Evolutionary conservation across 1,140 invertebrate genomes (phyloP).

Genomic region (Ridgeia piscesae): DNA sequence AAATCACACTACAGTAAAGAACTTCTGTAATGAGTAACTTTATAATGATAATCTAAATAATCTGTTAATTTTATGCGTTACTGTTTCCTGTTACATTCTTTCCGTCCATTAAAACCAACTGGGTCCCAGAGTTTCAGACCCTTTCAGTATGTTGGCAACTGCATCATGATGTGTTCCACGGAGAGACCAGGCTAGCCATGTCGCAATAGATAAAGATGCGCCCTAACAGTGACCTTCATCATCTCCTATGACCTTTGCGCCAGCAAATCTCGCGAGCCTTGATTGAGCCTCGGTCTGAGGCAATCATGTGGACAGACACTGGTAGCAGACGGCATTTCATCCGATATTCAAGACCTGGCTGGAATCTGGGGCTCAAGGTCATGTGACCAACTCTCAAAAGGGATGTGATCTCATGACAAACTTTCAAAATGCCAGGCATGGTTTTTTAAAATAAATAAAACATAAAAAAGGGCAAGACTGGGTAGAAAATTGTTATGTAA

Average conservation of each 20-base stretch:
- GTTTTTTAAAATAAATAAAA: not conserved
- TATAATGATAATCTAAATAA: too few relatives aligned
- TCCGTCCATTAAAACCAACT: too few relatives aligned
- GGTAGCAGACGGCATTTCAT: not conserved
- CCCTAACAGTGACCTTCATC: not conserved
- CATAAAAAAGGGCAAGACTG: not conserved
- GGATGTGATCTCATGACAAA: not conserved
- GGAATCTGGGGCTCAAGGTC: not conserved
- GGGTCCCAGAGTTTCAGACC: too few relatives aligned
- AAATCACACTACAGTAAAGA: too few relatives aligned
- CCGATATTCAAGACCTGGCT: not conserved
- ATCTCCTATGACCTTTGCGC: not conserved
- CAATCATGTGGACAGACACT: not conserved
- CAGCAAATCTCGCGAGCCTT: not conserved
- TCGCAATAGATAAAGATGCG: not conserved
- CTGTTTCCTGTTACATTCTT: too few relatives aligned
- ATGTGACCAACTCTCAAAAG: not conserved
- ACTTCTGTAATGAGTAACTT: too few relatives aligned
- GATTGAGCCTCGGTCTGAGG: not conserved
- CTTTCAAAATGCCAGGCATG: not conserved
- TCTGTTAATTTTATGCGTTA: too few relatives aligned
- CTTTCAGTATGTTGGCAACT: not conserved
- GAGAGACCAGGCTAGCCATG: not conserved
- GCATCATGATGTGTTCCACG: not conserved
- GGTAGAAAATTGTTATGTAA: not conserved